These are phyloP conservation scores for Pseudanteris insignis DNA, from an alignment of 2,888 invertebrate genomes.

Conservation along the genomic window DNA sequence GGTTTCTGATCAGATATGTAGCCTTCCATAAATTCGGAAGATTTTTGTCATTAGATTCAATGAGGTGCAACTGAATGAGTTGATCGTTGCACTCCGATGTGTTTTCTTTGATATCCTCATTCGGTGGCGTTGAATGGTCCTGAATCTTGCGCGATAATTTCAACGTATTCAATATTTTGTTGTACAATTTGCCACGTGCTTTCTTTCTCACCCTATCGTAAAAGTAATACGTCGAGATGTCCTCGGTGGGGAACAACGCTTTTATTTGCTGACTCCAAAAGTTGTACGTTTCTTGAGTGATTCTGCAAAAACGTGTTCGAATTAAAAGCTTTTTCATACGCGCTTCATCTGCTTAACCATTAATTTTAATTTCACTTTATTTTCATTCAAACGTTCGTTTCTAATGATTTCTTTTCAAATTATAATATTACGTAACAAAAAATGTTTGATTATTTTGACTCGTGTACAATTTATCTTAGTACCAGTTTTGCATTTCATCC, in stretches of 20 bases:
- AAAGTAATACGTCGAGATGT: not conserved
- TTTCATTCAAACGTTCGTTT: too few species aligned
- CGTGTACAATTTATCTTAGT: too few species aligned
- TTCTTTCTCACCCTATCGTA: conserved; percentile 4
- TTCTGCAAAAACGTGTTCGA: conserved; percentile 2
- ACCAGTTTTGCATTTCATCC: too few species aligned
- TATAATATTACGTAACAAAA: too few species aligned
- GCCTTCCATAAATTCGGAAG: conserved; percentile 4
- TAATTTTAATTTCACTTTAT: too few species aligned
- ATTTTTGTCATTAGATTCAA: conserved; percentile 4
- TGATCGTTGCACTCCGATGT: not conserved
- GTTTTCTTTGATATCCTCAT: not conserved
- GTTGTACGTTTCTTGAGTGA: not conserved
- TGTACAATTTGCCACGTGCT: conserved; percentile 3
- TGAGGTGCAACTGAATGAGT: not conserved
- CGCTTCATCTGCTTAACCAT: too few species aligned
- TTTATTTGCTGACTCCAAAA: not conserved
- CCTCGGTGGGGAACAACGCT: not conserved
- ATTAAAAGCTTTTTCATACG: too few species aligned
- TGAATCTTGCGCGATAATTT: not conserved
- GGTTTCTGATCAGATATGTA: conserved; percentile 2
- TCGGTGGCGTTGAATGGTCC: not conserved
- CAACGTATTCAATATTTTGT: conserved; percentile 3
- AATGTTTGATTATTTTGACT: too few species aligned
- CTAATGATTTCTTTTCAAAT: too few species aligned